Evolutionary conservation across 35 echinoderm and acorn worm species (phyloP), one percentile per base, ranked within the genome.

Genomic region (Lytechinus variegatus): DNA sequence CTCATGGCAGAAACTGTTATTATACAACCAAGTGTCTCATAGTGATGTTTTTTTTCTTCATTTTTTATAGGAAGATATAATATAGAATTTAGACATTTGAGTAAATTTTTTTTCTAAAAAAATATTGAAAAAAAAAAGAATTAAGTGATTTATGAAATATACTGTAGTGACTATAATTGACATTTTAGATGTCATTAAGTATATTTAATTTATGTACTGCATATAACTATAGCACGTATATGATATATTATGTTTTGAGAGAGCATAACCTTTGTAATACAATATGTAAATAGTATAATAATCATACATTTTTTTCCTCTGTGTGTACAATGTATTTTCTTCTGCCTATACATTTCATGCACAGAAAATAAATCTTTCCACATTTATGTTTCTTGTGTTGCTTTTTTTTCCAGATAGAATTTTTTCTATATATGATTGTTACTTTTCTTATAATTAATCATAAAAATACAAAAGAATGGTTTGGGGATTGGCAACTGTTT

Each of bases 191-290:
- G 14, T 79, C 4, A 16, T 79, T 24, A 79, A 79, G 66, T 79
- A 79, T 79, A 79, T 24, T 24, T 79, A 24, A 79, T 79, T 79
- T 79, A 79, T 24, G 21, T 79, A 79, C 66, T 79, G 66, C 19
- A 5, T 79, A 19, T 19, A 79, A 79, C 21, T 79, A 79, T 79
- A 79, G 66, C 66, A 79, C 21, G n/a, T 79, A 79, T 79, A 79
- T 79, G 66, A 79, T 79, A 79, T 5, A 79, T 58, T 79, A 71
- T 71, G 66, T 79, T 79, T 79, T 6, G 16, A 79, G 66, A 79
- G 66, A 79, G n/a, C 19, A 79, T 79, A n/a, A 79, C 66, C 66
- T 79, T 79, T 79, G 66, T 79, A 79, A 79, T 79, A 79, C 66
- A 79, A 79, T 24, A 79, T 79, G 66, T 79, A 79, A 79, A 79